These are phyloP conservation scores for Heteronetta atricapilla DNA, from an alignment of 2,113 vertebrate species.

Conservation along the genomic window DNA sequence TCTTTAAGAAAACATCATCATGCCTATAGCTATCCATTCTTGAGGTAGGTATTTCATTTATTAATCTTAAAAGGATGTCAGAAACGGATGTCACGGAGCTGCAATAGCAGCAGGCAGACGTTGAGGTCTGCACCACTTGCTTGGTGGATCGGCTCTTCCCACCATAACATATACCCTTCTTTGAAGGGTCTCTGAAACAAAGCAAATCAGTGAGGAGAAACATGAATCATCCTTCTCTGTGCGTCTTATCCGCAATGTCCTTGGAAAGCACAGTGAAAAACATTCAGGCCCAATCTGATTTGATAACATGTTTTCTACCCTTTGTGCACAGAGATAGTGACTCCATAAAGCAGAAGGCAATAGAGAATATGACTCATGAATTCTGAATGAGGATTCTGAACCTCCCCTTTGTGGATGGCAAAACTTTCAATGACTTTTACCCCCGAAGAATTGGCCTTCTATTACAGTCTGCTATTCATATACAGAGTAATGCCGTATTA, in stretches of 20 bases:
- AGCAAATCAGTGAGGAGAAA: not conserved
- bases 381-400: slow-evolving; percentile 5
- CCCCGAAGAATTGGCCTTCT: not conserved
- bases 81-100: not conserved
- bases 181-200: not conserved
- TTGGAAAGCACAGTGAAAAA: not conserved
- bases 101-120: not conserved
- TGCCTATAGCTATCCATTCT: not conserved
- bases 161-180: not conserved
- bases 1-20: not conserved
- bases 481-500: not conserved
- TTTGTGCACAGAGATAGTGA: not conserved
- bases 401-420: not conserved
- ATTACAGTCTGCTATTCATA: slow-evolving; percentile 30
- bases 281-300: not conserved
- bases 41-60: not conserved
- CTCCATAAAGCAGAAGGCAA: slow-evolving; percentile 54
- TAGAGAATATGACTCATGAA: slow-evolving; percentile 12
- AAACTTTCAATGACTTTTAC: slow-evolving; percentile 14
- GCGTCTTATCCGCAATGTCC: not conserved
- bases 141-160: not conserved
- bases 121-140: not conserved
- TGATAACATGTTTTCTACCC: slow-evolving; percentile 11
- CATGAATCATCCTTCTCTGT: not conserved
- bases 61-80: not conserved